Conservation (phyloP, 2,888 invertebrate genomes). For the Notocelia uddmanniana region DNA sequence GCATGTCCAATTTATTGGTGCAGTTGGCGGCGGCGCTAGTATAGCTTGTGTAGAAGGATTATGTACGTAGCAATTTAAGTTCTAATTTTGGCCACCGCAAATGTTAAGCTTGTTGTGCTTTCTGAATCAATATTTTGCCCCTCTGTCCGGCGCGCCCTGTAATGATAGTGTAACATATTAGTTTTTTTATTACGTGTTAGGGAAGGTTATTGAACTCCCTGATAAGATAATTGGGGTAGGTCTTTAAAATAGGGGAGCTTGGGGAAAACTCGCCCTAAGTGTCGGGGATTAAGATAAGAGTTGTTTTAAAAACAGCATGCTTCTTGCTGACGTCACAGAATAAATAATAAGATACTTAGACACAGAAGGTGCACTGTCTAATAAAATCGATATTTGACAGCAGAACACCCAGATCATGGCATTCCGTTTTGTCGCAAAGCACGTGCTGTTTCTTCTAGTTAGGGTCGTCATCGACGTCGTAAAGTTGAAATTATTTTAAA, state of each 20-base stretch:
- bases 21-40: constrained; percentile 3
- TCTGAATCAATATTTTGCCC: constrained; percentile 74
- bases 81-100: constrained; percentile 1
- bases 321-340: too few species aligned
- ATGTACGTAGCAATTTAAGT: constrained; percentile 14
- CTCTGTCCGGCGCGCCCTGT: constrained; percentile 56
- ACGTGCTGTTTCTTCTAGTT: too few species aligned
- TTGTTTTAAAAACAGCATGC: constrained; percentile 14
- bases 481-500: too few species aligned
- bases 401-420: too few species aligned
- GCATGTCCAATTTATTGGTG: constrained; percentile 18
- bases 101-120: constrained; percentile 34
- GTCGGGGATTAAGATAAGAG: constrained; percentile 20
- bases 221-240: constrained; percentile 46
- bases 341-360: too few species aligned
- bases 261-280: constrained; percentile 10
- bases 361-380: too few species aligned
- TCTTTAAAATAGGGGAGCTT: constrained; percentile 23
- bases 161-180: constrained; percentile 55
- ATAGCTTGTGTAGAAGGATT: background rate
- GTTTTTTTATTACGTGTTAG: constrained; percentile 58
- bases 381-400: too few species aligned
- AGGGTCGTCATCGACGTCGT: too few species aligned
- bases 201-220: constrained; percentile 68
- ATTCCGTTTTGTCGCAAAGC: too few species aligned